Evolutionary conservation across 2,888 invertebrate species (phyloP).

Genomic region (Dasysyrphus albostriatus): DNA sequence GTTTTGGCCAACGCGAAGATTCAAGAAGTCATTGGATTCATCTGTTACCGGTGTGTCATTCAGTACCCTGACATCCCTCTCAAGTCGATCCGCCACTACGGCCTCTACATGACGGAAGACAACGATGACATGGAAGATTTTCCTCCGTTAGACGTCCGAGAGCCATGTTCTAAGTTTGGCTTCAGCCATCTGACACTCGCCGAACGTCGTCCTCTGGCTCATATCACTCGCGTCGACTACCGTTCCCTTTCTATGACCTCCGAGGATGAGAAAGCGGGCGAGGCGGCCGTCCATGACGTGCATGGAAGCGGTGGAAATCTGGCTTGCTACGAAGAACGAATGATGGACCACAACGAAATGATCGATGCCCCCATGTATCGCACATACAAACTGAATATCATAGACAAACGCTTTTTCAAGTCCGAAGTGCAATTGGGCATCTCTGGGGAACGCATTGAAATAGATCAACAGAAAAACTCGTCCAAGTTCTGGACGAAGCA

Average conservation of each 20-base stretch:
- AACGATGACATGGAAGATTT: conserved; percentile 95
- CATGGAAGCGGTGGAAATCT: conserved; percentile 77
- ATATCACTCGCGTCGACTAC: conserved; percentile 81
- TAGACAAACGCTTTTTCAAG: conserved; percentile 92
- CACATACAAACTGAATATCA: conserved; percentile 90
- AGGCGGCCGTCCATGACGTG: conserved; percentile 83
- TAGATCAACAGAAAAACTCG: conserved; percentile 88
- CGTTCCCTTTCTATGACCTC: conserved; percentile 83
- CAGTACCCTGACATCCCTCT: conserved; percentile 87
- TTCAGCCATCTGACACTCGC: conserved; percentile 95
- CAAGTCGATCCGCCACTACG: conserved; percentile 89
- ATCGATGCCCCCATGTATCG: conserved; percentile 95
- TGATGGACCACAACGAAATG: conserved; percentile 90
- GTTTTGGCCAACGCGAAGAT: conserved; percentile 94
- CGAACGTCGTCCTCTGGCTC: conserved; percentile 85
- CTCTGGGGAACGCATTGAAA: conserved; percentile 95
- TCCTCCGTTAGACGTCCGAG: conserved; percentile 93
- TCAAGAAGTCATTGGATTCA: conserved; percentile 95
- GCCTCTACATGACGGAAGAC: conserved; percentile 97
- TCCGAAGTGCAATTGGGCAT: conserved; percentile 94
- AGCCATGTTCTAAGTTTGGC: conserved; percentile 96
- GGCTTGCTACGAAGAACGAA: conserved; percentile 86
- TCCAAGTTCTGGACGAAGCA: conserved; percentile 88
- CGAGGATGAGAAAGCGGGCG: conserved; percentile 82
- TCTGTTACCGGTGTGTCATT: conserved; percentile 92